phyloP scores from a whole-genome alignment of 2,888 invertebrate species.

The Lasioglossum malachurum region DNA sequence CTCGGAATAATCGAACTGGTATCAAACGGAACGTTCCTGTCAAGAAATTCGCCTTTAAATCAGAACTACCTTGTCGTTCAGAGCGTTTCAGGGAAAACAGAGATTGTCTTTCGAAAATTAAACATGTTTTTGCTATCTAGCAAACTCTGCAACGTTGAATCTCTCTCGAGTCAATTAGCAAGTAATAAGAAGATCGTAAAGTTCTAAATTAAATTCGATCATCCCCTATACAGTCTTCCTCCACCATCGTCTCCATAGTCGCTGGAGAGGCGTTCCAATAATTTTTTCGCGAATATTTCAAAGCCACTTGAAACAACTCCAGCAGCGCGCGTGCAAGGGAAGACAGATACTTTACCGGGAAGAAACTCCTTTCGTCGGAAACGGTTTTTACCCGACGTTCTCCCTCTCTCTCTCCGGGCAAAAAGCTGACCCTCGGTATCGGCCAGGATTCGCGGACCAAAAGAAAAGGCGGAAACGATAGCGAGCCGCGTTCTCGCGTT shows the following conservation, averaged over 20 bases:
- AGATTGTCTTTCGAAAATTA: neutral
- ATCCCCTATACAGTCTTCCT: neutral
- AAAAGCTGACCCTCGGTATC: slow-evolving; percentile 45
- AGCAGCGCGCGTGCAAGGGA: neutral
- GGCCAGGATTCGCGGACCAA: slow-evolving; percentile 38
- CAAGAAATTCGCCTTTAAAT: neutral
- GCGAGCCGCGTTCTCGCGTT: slow-evolving; percentile 22
- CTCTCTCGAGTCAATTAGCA: slow-evolving; percentile 49
- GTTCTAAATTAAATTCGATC: slow-evolving; percentile 49
- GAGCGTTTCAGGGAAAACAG: too few species aligned
- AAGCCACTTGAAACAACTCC: slow-evolving; percentile 40
- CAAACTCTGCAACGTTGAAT: slow-evolving; percentile 32
- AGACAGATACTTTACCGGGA: slow-evolving; percentile 34
- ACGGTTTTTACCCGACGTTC: slow-evolving; percentile 32
- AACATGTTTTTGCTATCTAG: neutral
- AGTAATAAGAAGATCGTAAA: slow-evolving; percentile 7
- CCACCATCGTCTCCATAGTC: slow-evolving; percentile 11
- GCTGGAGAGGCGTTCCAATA: neutral
- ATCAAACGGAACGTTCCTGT: neutral
- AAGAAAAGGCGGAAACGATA: slow-evolving; percentile 44
- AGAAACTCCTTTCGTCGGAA: slow-evolving; percentile 25
- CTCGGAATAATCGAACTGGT: slow-evolving; percentile 12
- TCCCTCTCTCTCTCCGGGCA: neutral
- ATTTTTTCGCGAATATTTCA: slow-evolving; percentile 54
- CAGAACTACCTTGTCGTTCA: too few species aligned